Conservation (phyloP, 2,888 invertebrate species). For the Agonum fuliginosum region DNA sequence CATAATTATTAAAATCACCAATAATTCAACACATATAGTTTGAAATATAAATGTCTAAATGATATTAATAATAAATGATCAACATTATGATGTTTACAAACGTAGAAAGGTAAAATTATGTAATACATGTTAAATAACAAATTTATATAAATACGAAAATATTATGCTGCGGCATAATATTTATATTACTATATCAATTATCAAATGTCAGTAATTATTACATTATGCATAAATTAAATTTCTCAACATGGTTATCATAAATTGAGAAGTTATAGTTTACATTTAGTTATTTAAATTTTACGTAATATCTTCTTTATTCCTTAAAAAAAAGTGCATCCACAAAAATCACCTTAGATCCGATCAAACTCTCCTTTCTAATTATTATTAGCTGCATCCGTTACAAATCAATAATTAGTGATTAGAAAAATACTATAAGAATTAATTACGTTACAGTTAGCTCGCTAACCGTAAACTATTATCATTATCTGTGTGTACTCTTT, state of each 20-base stretch:
- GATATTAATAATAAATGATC: no score
- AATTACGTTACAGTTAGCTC: slow-evolving; percentile 39
- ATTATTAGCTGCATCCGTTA: slow-evolving; percentile 52
- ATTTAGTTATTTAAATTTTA: slow-evolving; percentile 17
- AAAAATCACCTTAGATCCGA: slow-evolving; percentile 7
- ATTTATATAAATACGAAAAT: slow-evolving; percentile 23
- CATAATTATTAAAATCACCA: background rate
- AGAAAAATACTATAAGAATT: slow-evolving; percentile 15
- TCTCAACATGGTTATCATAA: background rate
- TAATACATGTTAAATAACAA: slow-evolving; percentile 20
- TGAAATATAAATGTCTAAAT: background rate
- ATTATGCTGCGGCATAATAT: no score
- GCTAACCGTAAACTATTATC: slow-evolving; percentile 37
- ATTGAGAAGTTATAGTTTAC: background rate
- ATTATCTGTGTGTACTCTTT: slow-evolving; percentile 22
- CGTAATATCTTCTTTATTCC: slow-evolving; percentile 25
- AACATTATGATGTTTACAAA: background rate
- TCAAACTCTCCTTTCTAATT: slow-evolving; percentile 53
- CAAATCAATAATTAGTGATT: slow-evolving; percentile 41
- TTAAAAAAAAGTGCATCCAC: background rate
- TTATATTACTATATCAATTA: no score
- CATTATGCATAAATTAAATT: slow-evolving; percentile 2
- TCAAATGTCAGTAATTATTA: slow-evolving; percentile 18
- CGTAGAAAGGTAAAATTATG: background rate
- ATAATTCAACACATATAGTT: no score